Base-by-base conservation (phyloP, 1,140 invertebrate species). In the Aphidius gifuensis region DNA sequence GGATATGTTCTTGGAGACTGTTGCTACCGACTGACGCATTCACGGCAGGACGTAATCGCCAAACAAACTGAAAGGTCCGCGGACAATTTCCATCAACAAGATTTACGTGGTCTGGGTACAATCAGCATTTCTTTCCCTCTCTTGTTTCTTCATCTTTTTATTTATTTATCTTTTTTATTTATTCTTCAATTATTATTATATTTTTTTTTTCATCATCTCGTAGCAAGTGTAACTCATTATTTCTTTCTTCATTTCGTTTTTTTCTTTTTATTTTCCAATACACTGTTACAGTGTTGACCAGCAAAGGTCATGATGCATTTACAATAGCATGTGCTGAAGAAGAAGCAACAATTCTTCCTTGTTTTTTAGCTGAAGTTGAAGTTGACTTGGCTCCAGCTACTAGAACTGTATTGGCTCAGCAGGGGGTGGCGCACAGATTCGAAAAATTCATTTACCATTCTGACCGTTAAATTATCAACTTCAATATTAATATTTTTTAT, bases 341-440 rank as follows among this genome's bases (percentile, higher is more conserved):
- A 49, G 57, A 51, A 58, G 32, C 11, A 40, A 38, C n/a, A n/a
- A n/a, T n/a, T n/a, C n/a, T n/a, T n/a, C n/a, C n/a, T n/a, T n/a
- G n/a, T n/a, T n/a, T n/a, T n/a, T n/a, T n/a, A n/a, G n/a, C n/a
- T n/a, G n/a, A 54, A 47, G 60, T 46, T 60, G 62, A 64, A 56
- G 74, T 70, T 71, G 74, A 74, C 71, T 78, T 65, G 72, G 69
- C 69, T 69, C 67, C 70, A 50, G 75, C 77, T 77, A 79, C 77
- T 75, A 78, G 76, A 71, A 70, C 72, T 73, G 76, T 79, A 78
- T 79, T 79, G 76, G 74, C 77, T 77, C 77, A 63, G 74, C 76
- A 64, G 77, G 77, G 75, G 77, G 75, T 76, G 73, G 71, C 72
- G 71, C 76, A 75, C 70, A 74, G 68, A 72, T 70, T 69, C 69